A percentile compares a stretch with the other conserved stretches of the same genome.
These are phyloP conservation scores for Myotis vivesi DNA, from an alignment of 2,797 vertebrate species.

Conservation along the genomic window DNA sequence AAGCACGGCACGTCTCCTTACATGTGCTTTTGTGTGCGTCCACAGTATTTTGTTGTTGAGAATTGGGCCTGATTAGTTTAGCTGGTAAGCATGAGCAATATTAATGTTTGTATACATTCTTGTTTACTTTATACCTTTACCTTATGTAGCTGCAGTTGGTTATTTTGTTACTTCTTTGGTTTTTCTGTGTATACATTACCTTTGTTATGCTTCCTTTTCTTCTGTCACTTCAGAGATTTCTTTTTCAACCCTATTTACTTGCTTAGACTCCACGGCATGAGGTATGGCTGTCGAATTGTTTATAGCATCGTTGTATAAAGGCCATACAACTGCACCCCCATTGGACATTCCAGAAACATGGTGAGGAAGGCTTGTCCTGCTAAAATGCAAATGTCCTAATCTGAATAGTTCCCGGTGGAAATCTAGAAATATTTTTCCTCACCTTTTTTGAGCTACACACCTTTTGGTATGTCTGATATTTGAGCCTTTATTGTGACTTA, in stretches of 20 bases:
- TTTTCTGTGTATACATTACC: background rate
- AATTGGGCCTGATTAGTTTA: background rate
- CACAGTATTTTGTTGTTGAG: background rate
- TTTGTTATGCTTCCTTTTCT: background rate
- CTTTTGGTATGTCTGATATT: background rate
- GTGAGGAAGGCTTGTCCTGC: background rate
- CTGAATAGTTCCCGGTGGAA: background rate
- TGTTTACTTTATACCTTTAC: background rate
- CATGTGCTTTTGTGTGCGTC: background rate
- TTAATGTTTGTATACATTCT: background rate
- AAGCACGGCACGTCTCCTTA: background rate
- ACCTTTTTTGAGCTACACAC: background rate
- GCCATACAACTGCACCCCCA: background rate
- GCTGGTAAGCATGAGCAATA: background rate
- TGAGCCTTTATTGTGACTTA: conserved; percentile 26
- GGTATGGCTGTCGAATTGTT: background rate
- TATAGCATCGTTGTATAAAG: background rate
- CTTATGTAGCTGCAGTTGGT: background rate
- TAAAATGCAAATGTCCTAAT: background rate
- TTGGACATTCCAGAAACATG: background rate
- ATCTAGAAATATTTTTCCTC: background rate
- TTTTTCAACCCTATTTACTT: background rate
- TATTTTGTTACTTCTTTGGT: background rate
- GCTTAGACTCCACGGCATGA: background rate
- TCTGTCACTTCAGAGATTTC: background rate